These are phyloP conservation scores for Castor canadensis DNA, from an alignment of 2,113 vertebrate species.

Conservation along the genomic window DNA sequence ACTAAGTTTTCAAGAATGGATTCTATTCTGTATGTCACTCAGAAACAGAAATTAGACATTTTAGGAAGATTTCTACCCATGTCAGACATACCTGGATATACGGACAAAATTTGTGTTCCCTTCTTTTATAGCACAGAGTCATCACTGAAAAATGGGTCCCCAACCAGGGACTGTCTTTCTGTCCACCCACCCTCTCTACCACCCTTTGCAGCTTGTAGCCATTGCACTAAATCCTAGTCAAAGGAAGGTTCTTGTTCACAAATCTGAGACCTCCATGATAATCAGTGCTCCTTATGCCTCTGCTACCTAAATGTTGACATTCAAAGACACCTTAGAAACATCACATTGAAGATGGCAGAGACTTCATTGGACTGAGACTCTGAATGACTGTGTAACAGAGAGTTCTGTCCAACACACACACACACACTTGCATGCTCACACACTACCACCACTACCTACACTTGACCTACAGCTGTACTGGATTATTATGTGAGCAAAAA, in stretches of 20 bases:
- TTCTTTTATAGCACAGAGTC: not conserved
- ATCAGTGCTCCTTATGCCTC: not conserved
- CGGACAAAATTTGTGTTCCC: not conserved
- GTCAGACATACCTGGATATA: not conserved
- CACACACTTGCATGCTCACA: not conserved
- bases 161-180: not conserved
- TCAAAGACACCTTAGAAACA: not conserved
- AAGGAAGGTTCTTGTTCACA: not conserved
- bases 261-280: not conserved
- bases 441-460: not conserved
- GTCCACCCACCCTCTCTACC: not conserved
- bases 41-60: not conserved
- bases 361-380: not conserved
- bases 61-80: not conserved
- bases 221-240: not conserved
- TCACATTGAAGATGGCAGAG: not conserved
- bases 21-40: not conserved
- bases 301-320: not conserved
- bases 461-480: not conserved
- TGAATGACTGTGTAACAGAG: not conserved
- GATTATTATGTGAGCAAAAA: not conserved
- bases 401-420: not conserved
- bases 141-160: not conserved
- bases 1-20: not conserved
- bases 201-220: not conserved